Conservation (phyloP, 2,113 vertebrate species). For the Oryzias celebensis region DNA sequence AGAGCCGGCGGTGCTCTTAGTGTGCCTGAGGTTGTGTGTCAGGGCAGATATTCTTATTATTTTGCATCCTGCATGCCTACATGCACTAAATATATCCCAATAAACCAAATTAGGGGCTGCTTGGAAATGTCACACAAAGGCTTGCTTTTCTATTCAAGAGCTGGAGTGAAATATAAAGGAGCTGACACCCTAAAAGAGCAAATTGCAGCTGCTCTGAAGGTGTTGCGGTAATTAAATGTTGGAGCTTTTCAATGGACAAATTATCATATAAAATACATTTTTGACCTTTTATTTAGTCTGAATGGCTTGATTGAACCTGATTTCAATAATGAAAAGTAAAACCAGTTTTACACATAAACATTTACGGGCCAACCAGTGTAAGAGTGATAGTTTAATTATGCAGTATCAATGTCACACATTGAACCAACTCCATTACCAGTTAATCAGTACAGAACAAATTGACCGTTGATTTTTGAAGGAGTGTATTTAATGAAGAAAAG, state of each 20-base stretch:
- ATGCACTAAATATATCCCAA: constrained; percentile 37
- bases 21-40: constrained; percentile 32
- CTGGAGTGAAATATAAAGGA: constrained; percentile 17
- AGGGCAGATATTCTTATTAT: constrained; percentile 37
- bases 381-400: constrained; percentile 9
- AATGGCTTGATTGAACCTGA: constrained; percentile 30
- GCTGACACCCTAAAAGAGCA: constrained; percentile 16
- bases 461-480: not conserved
- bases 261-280: constrained; percentile 45
- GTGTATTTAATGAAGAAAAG: not conserved
- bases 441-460: not conserved
- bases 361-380: not conserved
- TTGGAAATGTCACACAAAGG: constrained; percentile 57
- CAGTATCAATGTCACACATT: not conserved
- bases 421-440: not conserved
- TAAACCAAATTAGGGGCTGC: constrained; percentile 50
- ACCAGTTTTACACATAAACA: constrained; percentile 28
- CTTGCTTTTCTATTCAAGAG: constrained; percentile 37
- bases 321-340: not conserved
- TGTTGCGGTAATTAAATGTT: constrained; percentile 36
- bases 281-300: constrained; percentile 45
- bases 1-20: constrained; percentile 16
- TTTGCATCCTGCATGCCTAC: constrained; percentile 11
- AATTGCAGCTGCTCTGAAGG: constrained; percentile 27
- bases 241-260: constrained; percentile 38